phyloP scores from a whole-genome alignment of 2,797 vertebrate genomes.

The Oophaga sylvatica region DNA sequence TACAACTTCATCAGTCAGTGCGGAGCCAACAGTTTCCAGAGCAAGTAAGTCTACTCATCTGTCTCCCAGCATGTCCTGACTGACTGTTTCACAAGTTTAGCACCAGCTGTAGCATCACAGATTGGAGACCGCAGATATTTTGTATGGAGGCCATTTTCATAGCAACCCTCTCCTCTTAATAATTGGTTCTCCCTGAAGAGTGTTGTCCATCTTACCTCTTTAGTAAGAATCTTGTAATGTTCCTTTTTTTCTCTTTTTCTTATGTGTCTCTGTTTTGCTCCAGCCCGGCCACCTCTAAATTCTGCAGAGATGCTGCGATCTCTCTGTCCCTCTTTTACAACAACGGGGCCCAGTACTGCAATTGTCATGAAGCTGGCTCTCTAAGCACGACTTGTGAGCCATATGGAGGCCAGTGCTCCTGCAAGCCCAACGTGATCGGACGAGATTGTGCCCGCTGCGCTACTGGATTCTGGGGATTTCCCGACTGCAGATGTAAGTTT shows the following conservation, averaged over 20 bases:
- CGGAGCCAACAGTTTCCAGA: slow-evolving; percentile 86
- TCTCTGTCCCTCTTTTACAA: slow-evolving; percentile 94
- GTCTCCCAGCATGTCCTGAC: background rate
- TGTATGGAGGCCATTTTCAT: background rate
- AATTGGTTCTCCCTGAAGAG: background rate
- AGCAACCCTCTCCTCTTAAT: background rate
- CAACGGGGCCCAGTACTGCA: slow-evolving; percentile 87
- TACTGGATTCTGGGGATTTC: slow-evolving; percentile 94
- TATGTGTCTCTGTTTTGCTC: background rate
- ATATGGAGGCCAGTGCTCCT: slow-evolving; percentile 89
- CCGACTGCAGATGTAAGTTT: slow-evolving; percentile 90
- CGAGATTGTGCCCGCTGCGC: slow-evolving; percentile 91
- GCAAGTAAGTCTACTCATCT: slow-evolving; percentile 77
- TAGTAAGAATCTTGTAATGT: background rate
- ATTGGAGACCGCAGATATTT: background rate
- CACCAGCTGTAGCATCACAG: background rate
- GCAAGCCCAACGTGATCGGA: slow-evolving; percentile 87
- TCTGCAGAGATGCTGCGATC: slow-evolving; percentile 83
- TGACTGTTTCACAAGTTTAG: background rate
- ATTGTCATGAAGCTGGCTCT: slow-evolving; percentile 87
- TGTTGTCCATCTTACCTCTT: background rate
- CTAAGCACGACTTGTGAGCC: slow-evolving; percentile 80
- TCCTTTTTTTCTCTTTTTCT: background rate
- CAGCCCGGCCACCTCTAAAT: slow-evolving; percentile 81
- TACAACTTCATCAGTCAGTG: slow-evolving; percentile 96